Percentiles rank a stretch among this genome's conserved stretches.
phyloP scores from a whole-genome alignment of 2,797 vertebrate species.

The Anomalospiza imberbis region DNA sequence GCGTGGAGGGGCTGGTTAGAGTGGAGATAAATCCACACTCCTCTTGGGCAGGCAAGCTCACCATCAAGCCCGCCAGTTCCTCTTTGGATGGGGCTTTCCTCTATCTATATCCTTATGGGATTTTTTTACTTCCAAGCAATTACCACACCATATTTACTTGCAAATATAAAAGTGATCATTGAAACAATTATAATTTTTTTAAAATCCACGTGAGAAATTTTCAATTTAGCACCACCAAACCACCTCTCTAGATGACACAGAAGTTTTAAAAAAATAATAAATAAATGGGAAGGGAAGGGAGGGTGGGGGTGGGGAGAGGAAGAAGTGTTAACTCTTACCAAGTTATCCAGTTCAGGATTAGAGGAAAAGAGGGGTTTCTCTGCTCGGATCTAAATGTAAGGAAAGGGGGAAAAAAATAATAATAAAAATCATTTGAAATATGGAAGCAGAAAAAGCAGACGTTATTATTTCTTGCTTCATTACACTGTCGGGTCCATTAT shows the following conservation, averaged over 20 bases:
- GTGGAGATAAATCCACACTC: conserved; percentile 67
- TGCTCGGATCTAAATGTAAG: conserved; percentile 90
- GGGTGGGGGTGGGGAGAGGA: conserved; percentile 8
- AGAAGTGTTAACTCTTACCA: conserved; percentile 82
- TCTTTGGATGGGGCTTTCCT: conserved; percentile 48
- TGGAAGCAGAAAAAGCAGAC: conserved; percentile 36
- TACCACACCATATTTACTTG: conserved; percentile 14
- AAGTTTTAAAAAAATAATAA: background rate
- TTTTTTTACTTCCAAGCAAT: conserved; percentile 34
- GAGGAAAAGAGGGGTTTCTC: conserved; percentile 99
- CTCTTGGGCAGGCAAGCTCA: conserved; percentile 67
- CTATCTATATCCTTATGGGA: conserved; percentile 2
- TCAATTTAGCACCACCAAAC: background rate
- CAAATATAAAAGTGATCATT: background rate
- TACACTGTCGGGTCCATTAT: conserved; percentile 60
- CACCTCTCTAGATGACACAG: background rate
- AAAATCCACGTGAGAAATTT: background rate
- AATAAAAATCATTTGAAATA: conserved; percentile 66
- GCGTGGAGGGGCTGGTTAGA: background rate
- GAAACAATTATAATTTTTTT: background rate
- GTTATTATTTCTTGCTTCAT: conserved; percentile 58
- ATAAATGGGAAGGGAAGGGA: background rate
- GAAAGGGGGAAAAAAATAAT: background rate
- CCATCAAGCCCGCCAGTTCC: conserved; percentile 71
- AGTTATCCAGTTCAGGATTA: conserved; percentile 98